phyloP scores from a whole-genome alignment of 2,113 vertebrate genomes.

The Macquaria australasica region DNA sequence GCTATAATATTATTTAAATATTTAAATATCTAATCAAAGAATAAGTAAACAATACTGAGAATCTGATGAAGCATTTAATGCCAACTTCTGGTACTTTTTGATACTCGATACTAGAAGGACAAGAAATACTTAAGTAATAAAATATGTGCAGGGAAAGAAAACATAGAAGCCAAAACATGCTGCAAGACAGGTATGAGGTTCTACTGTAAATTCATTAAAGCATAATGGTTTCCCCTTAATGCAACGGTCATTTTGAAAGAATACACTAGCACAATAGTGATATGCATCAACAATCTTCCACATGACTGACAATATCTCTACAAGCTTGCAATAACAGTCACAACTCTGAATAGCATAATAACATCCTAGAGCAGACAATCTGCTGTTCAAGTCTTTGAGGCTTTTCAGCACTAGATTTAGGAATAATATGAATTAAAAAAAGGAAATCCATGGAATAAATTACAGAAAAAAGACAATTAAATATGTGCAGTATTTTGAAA shows the following conservation, averaged over 20 bases:
- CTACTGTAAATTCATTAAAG: neutral
- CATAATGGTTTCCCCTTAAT: neutral
- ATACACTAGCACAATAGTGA: neutral
- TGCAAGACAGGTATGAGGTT: neutral
- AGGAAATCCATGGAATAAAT: neutral
- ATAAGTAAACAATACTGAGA: neutral
- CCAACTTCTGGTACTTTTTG: neutral
- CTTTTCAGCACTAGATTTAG: neutral
- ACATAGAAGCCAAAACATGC: neutral
- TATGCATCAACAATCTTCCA: slow-evolving; percentile 11
- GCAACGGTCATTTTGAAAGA: neutral
- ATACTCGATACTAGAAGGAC: no score
- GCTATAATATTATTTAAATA: neutral
- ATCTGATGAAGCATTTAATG: neutral
- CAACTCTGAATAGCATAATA: neutral
- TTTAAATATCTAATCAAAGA: neutral
- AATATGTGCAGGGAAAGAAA: neutral
- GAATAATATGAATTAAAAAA: neutral
- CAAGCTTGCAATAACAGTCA: neutral
- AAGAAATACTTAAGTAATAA: neutral
- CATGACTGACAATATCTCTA: neutral
- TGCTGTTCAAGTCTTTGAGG: neutral
- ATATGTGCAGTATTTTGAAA: neutral
- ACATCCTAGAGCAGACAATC: neutral
- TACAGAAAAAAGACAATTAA: neutral